Evolutionary conservation across 2,888 invertebrate species (phyloP).

Genomic region (Parnassius glacialis): DNA sequence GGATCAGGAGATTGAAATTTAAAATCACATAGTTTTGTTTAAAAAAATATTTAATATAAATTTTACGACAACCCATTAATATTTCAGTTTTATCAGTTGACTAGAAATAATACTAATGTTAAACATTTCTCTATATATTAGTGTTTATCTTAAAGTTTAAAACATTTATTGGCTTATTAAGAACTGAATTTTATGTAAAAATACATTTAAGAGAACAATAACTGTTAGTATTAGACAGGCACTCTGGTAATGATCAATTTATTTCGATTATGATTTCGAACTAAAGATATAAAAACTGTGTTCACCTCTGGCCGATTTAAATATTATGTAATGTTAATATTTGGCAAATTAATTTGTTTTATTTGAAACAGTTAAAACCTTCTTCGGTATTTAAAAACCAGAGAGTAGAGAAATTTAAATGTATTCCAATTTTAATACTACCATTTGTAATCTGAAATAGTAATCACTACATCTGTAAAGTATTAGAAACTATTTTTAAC

Average conservation of each 20-base stretch:
- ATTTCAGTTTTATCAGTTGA: conserved; percentile 37
- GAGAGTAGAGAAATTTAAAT: too few relatives aligned
- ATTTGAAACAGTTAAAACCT: too few relatives aligned
- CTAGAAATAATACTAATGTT: conserved; percentile 31
- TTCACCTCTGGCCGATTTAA: too few relatives aligned
- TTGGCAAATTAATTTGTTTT: too few relatives aligned
- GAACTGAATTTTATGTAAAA: conserved; percentile 20
- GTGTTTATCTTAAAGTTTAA: conserved; percentile 10
- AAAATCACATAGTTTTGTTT: conserved; percentile 47
- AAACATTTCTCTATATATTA: conserved; percentile 33
- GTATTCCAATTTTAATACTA: too few relatives aligned
- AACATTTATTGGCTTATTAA: conserved; percentile 2
- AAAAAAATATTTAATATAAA: conserved; percentile 75
- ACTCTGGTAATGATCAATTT: conserved; percentile 44
- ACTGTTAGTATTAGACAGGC: conserved; percentile 51
- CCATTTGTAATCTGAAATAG: too few relatives aligned
- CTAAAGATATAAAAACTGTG: too few relatives aligned
- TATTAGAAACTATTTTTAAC: too few relatives aligned
- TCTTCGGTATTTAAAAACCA: too few relatives aligned
- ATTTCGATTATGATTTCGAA: conserved; percentile 6
- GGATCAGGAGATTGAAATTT: too few relatives aligned
- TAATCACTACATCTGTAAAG: too few relatives aligned
- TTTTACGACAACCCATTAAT: conserved; percentile 71
- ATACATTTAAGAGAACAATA: conserved; percentile 38
- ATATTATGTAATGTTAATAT: too few relatives aligned